Percentiles rank a stretch among this genome's conserved stretches.
phyloP scores from a whole-genome alignment of 2,113 vertebrate genomes.

The Aphyosemion australe region DNA sequence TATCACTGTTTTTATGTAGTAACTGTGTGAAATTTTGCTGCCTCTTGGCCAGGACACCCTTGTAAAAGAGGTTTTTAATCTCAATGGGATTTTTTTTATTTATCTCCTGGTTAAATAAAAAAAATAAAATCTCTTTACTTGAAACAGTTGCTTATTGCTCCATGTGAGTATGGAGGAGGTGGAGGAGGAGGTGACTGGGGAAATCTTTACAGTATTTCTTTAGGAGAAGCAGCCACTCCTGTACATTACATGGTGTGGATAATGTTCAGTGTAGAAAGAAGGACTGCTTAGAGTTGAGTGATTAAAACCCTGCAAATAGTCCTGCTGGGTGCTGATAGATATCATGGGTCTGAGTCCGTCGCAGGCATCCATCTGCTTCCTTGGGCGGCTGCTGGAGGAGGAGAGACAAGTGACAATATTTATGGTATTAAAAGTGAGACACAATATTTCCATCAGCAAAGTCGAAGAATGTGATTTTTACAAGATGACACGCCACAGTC shows the following conservation, averaged over 20 bases:
- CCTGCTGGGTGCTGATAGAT: constrained; percentile 30
- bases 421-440: constrained; percentile 22
- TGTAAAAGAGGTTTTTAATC: too few relatives aligned
- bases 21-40: too few relatives aligned
- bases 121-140: constrained; percentile 17
- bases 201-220: constrained; percentile 57
- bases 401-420: constrained; percentile 8
- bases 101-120: too few relatives aligned
- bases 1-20: too few relatives aligned
- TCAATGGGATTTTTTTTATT: too few relatives aligned
- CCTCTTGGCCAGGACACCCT: too few relatives aligned
- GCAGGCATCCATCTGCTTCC: constrained; percentile 35
- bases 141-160: constrained; percentile 55
- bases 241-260: constrained; percentile 53
- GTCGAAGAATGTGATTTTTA: constrained; percentile 16
- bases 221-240: constrained; percentile 58
- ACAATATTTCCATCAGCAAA: constrained; percentile 17
- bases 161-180: constrained; percentile 35
- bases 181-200: constrained; percentile 10
- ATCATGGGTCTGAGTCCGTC: constrained; percentile 14
- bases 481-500: constrained; percentile 6
- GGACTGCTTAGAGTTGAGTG: constrained; percentile 43
- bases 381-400: constrained; percentile 24
- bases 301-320: constrained; percentile 49
- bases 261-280: constrained; percentile 53